A percentile compares a stretch with the other conserved stretches of the same genome.
Evolutionary conservation across 2,888 invertebrate species (phyloP).

Genomic region (Odontothrips loti): DNA sequence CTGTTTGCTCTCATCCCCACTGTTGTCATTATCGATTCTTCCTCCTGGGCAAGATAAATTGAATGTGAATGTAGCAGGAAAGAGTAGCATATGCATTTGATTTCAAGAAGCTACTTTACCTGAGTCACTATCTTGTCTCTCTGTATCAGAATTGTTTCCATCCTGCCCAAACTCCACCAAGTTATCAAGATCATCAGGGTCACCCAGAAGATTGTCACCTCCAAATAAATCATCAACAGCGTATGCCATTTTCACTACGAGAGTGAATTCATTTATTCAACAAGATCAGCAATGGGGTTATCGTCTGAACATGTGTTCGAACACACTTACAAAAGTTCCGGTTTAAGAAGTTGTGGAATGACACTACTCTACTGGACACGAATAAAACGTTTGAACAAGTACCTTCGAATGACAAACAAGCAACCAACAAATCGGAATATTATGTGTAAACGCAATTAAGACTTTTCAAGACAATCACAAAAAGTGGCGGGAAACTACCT

Average conservation of each 20-base stretch:
- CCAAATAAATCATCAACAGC: background rate
- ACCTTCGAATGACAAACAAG: no score
- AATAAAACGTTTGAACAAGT: no score
- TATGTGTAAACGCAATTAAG: background rate
- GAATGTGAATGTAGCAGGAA: background rate
- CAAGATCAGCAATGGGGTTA: background rate
- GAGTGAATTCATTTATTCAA: background rate
- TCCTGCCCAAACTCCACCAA: background rate
- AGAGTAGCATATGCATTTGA: background rate
- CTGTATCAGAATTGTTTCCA: background rate
- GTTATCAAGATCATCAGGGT: background rate
- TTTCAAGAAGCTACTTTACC: background rate
- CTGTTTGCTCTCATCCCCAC: slow-evolving; percentile 33
- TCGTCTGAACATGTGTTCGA: background rate
- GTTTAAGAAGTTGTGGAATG: no score
- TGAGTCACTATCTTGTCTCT: background rate
- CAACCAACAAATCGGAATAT: background rate
- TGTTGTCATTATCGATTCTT: background rate
- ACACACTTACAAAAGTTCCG: background rate
- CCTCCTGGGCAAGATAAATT: background rate
- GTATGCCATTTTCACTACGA: background rate
- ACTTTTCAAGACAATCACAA: background rate
- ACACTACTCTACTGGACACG: no score
- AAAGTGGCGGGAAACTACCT: background rate
- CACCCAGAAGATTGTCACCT: background rate